Conservation (phyloP, 2,797 vertebrate genomes). For the Cyclopterus lumpus region DNA sequence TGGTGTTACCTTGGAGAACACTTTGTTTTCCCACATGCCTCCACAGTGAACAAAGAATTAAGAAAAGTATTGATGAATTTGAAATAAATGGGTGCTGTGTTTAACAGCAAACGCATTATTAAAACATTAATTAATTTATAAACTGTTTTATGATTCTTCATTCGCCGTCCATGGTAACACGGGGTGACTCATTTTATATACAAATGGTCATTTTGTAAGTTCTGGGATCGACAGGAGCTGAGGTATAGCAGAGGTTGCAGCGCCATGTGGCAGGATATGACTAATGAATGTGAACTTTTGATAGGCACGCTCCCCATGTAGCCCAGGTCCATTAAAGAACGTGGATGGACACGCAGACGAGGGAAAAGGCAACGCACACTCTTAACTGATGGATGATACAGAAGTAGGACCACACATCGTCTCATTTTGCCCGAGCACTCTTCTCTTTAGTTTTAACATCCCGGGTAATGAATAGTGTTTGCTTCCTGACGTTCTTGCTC, state of each 20-base stretch:
- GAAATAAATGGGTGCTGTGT: background rate
- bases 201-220: background rate
- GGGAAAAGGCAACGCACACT: conserved; percentile 26
- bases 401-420: conserved; percentile 57
- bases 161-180: background rate
- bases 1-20: background rate
- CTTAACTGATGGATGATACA: conserved; percentile 62
- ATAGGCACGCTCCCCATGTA: conserved; percentile 51
- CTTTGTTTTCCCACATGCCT: background rate
- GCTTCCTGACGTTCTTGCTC: background rate
- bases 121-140: background rate
- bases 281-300: conserved; percentile 81
- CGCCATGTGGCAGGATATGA: conserved; percentile 72
- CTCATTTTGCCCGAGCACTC: conserved; percentile 33
- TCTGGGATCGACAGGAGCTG: no score
- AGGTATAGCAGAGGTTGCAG: conserved; percentile 46
- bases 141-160: background rate
- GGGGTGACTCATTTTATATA: background rate
- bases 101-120: background rate
- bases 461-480: background rate
- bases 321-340: conserved; percentile 63
- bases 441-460: conserved; percentile 15
- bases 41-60: background rate
- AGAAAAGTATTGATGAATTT: background rate
- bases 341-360: conserved; percentile 23